phyloP scores from a whole-genome alignment of 2,888 invertebrate species.

The Caenorhabditis sinica region DNA sequence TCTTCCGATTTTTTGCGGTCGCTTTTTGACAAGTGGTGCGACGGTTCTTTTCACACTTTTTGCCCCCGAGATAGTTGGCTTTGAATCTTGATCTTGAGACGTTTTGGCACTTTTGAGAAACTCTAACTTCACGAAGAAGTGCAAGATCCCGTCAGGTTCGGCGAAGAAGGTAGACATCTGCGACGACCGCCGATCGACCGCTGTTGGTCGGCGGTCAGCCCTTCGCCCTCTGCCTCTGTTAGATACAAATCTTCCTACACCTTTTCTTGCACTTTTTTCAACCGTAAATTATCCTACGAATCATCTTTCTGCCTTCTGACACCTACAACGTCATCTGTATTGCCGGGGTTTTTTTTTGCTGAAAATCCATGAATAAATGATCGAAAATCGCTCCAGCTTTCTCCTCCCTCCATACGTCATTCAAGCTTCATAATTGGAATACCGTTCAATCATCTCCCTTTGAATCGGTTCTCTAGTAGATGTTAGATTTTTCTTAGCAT shows the following conservation, averaged over 20 bases:
- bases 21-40: constrained; percentile 44
- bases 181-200: no score
- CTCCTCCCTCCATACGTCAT: background rate
- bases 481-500: no score
- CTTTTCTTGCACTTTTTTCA: background rate
- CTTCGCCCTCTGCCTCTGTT: background rate
- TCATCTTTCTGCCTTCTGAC: constrained; percentile 15
- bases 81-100: background rate
- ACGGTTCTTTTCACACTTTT: constrained; percentile 4
- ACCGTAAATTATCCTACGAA: constrained; percentile 7
- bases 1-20: constrained; percentile 3
- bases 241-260: background rate
- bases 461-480: background rate
- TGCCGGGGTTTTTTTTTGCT: constrained; percentile 19
- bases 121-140: no score
- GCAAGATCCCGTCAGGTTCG: no score
- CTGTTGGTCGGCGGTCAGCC: no score
- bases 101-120: background rate
- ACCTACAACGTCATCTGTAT: no score
- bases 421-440: background rate
- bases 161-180: no score
- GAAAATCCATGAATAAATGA: constrained; percentile 28
- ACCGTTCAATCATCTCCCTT: background rate
- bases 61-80: no score
- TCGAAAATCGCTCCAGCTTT: constrained; percentile 13